phyloP scores from a whole-genome alignment of 2,888 invertebrate genomes.

The Pollenia amentaria region DNA sequence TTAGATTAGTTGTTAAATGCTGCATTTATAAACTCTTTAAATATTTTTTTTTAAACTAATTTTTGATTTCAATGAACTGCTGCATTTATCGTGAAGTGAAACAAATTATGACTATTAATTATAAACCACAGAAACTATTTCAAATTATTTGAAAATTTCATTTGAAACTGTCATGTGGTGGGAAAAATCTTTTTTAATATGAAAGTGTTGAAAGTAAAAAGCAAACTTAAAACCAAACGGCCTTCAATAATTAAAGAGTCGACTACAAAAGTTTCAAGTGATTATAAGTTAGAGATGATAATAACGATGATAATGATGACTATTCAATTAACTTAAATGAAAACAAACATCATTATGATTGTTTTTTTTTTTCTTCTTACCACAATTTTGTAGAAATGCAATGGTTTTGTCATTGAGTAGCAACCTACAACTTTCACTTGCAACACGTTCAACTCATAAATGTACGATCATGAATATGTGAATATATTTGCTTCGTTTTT shows the following conservation, averaged over 20 bases:
- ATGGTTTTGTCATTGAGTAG: conserved; percentile 44
- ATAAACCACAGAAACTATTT: conserved; percentile 34
- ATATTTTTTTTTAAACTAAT: not conserved
- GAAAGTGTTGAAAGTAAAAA: conserved; percentile 54
- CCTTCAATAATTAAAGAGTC: conserved; percentile 67
- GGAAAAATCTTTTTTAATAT: conserved; percentile 34
- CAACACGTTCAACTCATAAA: not conserved
- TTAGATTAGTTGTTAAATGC: too few species aligned
- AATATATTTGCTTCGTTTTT: not conserved
- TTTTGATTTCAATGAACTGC: not conserved
- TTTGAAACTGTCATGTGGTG: conserved; percentile 30
- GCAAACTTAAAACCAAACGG: conserved; percentile 41
- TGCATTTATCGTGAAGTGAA: not conserved
- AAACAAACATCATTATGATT: conserved; percentile 22
- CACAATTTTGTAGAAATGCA: conserved; percentile 18
- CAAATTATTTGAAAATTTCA: conserved; percentile 32
- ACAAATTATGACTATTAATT: conserved; percentile 41
- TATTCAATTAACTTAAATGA: conserved; percentile 18
- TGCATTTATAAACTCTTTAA: not conserved
- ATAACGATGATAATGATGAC: conserved; percentile 21
- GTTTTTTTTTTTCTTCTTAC: not conserved
- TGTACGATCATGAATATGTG: conserved; percentile 16
- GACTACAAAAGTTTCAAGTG: conserved; percentile 22
- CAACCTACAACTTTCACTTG: conserved; percentile 71
- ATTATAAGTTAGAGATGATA: not conserved